Percentiles rank a stretch among this genome's conserved stretches.
Conservation (phyloP, 1,140 invertebrate species). For the Zaprionus davidi region DNA sequence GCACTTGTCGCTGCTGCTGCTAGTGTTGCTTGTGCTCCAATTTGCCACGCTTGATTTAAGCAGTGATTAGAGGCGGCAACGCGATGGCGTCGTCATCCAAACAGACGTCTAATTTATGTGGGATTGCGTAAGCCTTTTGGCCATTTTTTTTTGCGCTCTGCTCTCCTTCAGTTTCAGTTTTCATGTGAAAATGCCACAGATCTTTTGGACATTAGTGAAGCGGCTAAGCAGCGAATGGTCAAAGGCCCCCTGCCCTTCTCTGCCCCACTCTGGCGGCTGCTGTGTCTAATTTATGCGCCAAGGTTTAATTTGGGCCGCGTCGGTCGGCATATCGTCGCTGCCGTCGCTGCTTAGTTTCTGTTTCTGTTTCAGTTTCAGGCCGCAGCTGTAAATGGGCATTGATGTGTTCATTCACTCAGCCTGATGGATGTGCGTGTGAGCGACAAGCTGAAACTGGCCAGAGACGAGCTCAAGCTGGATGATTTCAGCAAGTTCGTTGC, state of each 20-base stretch:
- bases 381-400: constrained; percentile 65
- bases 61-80: constrained; percentile 67
- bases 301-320: constrained; percentile 62
- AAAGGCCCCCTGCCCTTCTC: neutral
- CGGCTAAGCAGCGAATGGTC: neutral
- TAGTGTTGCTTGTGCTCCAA: constrained; percentile 53
- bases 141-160: constrained; percentile 31
- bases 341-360: neutral
- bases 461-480: no score
- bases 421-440: constrained; percentile 70
- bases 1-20: constrained; percentile 63
- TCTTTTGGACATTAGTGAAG: constrained; percentile 37
- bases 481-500: constrained; percentile 55
- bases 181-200: constrained; percentile 73
- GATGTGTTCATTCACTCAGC: constrained; percentile 74
- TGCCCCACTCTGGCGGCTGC: constrained; percentile 17
- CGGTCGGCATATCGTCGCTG: constrained; percentile 23
- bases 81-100: constrained; percentile 59
- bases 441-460: neutral
- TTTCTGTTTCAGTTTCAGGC: constrained; percentile 39
- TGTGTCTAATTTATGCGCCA: constrained; percentile 71
- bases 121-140: constrained; percentile 65
- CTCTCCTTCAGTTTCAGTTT: constrained; percentile 15
- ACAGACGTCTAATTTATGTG: constrained; percentile 76
- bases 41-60: constrained; percentile 80